Conservation (phyloP, 2,113 vertebrate species). For the Anser cygnoides region DNA sequence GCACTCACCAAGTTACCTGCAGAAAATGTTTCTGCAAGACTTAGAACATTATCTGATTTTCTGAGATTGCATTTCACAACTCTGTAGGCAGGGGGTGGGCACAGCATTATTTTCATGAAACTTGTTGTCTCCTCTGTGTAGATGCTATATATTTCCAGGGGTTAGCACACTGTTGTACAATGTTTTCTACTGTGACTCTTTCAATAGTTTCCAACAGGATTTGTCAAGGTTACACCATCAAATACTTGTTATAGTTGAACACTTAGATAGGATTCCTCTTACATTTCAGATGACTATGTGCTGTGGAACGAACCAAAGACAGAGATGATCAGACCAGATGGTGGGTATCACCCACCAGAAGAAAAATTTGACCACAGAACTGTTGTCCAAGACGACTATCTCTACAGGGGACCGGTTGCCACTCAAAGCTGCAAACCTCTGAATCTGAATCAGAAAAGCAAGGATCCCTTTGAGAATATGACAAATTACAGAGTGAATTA, state of each 20-base stretch:
- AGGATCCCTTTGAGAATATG: conserved; percentile 52
- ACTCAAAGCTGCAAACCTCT: conserved; percentile 65
- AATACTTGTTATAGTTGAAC: not conserved
- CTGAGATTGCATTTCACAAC: not conserved
- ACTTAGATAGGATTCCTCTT: not conserved
- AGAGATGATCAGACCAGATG: not conserved
- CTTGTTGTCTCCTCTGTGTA: not conserved
- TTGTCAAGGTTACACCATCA: not conserved
- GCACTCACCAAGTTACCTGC: not conserved
- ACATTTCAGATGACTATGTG: conserved; percentile 77
- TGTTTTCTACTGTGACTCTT: not conserved
- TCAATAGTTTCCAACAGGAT: not conserved
- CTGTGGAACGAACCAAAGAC: conserved; percentile 59
- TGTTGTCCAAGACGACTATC: conserved; percentile 48
- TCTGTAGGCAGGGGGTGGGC: not conserved
- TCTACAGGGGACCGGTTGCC: not conserved
- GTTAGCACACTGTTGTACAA: not conserved
- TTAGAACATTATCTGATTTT: not conserved
- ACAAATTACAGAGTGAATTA: conserved; percentile 77
- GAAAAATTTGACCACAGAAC: conserved; percentile 56
- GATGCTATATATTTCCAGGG: not conserved
- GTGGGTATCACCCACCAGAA: conserved; percentile 18
- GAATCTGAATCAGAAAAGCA: not conserved
- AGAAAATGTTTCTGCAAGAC: not conserved
- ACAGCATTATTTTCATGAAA: not conserved